Evolutionary conservation across 2,888 invertebrate genomes (phyloP), one percentile per base, ranked within the genome.

Genomic region (Sinelater perroti): DNA sequence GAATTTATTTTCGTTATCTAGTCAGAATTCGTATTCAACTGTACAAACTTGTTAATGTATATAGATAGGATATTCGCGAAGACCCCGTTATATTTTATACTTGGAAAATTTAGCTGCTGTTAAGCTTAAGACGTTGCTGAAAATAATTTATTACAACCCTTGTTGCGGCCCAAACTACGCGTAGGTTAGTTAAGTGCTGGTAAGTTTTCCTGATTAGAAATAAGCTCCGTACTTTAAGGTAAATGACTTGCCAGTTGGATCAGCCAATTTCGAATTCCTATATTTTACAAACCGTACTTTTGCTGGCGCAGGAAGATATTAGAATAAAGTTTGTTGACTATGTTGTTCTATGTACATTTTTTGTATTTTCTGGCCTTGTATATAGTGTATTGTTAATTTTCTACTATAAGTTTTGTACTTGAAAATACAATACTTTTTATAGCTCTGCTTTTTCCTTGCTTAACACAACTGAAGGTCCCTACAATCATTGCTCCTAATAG

Each of bases 171-270:
- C 18, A 14, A 24, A 40, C 14, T 40, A 6, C 14, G 16, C 8
- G 21, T 7, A 24, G 13, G n/a, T 28, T 26, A 50, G 16, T 30
- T 30, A 40, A 44, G 20, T 44, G 24, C 46, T 57, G 57, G 52
- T 31, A 33, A 57, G 57, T 38, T 57, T 52, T 57, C 57, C 57
- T 57, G 57, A 57, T 57, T 57, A 57, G 51, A 26, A 30, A 30
- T 57, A 51, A 57, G 51, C 24, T 36, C 6, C 17, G 14, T 40
- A 52, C 21, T 56, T 18, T 57, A 57, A 57, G 52, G 52, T 38
- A 13, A 18, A 14, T 21, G 33, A 50, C 56, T 57, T 52, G 51
- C 52, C 57, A 46, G 57, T 57, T 45, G 46, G 45, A 45, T 17
- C 45, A 45, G 53, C 53, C 53, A 53, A 52, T 3, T 18, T 51